Conservation (phyloP, 2,113 vertebrate species). For the Misgurnus anguillicaudatus region DNA sequence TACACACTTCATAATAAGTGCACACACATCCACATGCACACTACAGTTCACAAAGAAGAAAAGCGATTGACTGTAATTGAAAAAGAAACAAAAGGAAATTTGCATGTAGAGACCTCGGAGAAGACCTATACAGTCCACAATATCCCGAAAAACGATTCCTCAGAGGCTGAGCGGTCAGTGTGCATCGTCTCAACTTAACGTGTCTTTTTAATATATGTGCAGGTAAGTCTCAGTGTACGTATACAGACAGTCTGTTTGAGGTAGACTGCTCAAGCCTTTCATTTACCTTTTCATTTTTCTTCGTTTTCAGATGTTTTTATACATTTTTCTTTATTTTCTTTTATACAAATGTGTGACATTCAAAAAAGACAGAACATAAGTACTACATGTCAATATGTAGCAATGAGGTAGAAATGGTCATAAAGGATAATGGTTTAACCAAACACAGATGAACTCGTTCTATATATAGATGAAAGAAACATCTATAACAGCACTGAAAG, state of each 20-base stretch:
- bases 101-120: slow-evolving; percentile 77
- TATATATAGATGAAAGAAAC: slow-evolving; percentile 61
- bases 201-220: slow-evolving; percentile 81
- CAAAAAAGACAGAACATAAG: slow-evolving; percentile 96
- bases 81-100: slow-evolving; percentile 48
- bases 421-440: slow-evolving; percentile 87
- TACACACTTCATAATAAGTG: slow-evolving; percentile 70
- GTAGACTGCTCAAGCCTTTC: slow-evolving; percentile 89
- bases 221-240: slow-evolving; percentile 87
- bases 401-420: slow-evolving; percentile 99
- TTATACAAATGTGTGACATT: slow-evolving; percentile 95
- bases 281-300: slow-evolving; percentile 37
- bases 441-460: slow-evolving; percentile 66
- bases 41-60: slow-evolving; percentile 72
- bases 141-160: slow-evolving; percentile 60
- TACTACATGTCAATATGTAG: slow-evolving; percentile 99
- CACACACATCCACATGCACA: slow-evolving; percentile 74
- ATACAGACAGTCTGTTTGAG: slow-evolving; percentile 97
- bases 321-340: slow-evolving; percentile 65
- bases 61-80: slow-evolving; percentile 68
- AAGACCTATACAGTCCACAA: slow-evolving; percentile 85
- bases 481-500: slow-evolving; percentile 61
- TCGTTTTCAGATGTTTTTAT: slow-evolving; percentile 54
- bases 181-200: slow-evolving; percentile 83
- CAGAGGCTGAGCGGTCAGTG: slow-evolving; percentile 64